Base-by-base conservation (phyloP, 92 coral and sea anemone species). In the Porites rus region DNA sequence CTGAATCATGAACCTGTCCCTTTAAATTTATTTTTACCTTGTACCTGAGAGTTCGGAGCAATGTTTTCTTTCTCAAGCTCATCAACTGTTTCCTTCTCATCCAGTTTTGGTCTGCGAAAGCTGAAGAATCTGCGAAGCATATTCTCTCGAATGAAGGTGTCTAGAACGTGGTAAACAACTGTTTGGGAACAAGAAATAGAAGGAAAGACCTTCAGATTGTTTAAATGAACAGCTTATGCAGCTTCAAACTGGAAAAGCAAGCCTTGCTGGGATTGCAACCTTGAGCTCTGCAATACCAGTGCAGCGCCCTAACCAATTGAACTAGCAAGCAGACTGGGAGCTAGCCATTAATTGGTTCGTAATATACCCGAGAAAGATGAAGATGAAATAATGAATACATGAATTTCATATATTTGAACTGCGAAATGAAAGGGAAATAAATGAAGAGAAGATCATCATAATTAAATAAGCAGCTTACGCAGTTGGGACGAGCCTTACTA, bases 91-190 rank as follows among this genome's bases (percentile, higher is more conserved):
- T 88, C 80, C 25, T 75, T 86, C 25, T 89, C 90, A 12, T 72
- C 87, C 79, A 17, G 69, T 60, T 78, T 86, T 82, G 61, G 86
- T 69, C 19, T 80, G 24, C 80, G 87, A 50, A 85, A 87, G 74
- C 69, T 54, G 75, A 53, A 89, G 74, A 92, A 68, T 73, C 95
- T 79, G 21, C 95, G 91, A 22, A 92, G 82, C 95, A 92, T 92
- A 86, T 85, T 92, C 80, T 89, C 88, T 18, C 92, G 88, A 71
- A 92, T 78, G 74, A 89, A 76, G 31, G 78, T 67, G 65, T 92
- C 94, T 43, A 84, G 77, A 19, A 88, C 84, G 67, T 85, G 88
- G 56, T 79, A 80, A 53, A 69, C 94, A 86, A 78, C 16, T 59
- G 68, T 59, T 54, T 69, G 51, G 9, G 65, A 67, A 18, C 69